Evolutionary conservation across 2,113 vertebrate genomes (phyloP), one percentile per base, ranked within the genome.

Genomic region (Tor tambroides): DNA sequence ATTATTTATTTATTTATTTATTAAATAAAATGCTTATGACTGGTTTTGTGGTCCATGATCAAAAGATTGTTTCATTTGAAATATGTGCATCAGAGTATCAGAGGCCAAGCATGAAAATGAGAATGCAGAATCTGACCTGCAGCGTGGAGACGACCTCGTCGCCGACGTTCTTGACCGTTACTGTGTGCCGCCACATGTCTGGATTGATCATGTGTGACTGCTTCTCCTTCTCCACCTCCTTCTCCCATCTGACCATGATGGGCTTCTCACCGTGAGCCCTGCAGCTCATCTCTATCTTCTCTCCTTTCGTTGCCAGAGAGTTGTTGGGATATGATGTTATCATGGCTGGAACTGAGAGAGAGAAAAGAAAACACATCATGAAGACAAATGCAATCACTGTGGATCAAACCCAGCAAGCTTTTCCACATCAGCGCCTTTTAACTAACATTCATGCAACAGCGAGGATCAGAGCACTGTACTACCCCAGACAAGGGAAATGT

Each of bases 181-280:
- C 97, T 4, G 97, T 96, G 51, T 99, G 99, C 23, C 98, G 97
- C 88, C 97, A 98, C 95, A 97, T 98, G 91, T 99, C 98, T 0
- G 98, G 98, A 92, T 98, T 99, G 84, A 99, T 99, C 93, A 99
- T 98, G 59, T 97, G 92, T 80, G 99, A 98, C 89, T 99, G 98
- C 87, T 99, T 99, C 93, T 99, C 98, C 97, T 90, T 90, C 17
- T 90, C 89, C 89, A 90, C 98, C 89, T 99, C 98, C 86, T 99
- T 99, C 93, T 99, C 98, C 98, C 98, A 99, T 90, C 98, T 97
- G 19, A 99, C 98, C 81, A 99, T 99, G 93, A 99, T 99, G 94
- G 98, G 98, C 88, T 97, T 99, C 93, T 99, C 98, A 0, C 98
- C 98, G 0, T 99, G 98, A 0, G 98, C 98, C 0, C 96, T 97